Evolutionary conservation across 2,888 invertebrate genomes (phyloP), one percentile per base, ranked within the genome.

Genomic region (Pocota personata): DNA sequence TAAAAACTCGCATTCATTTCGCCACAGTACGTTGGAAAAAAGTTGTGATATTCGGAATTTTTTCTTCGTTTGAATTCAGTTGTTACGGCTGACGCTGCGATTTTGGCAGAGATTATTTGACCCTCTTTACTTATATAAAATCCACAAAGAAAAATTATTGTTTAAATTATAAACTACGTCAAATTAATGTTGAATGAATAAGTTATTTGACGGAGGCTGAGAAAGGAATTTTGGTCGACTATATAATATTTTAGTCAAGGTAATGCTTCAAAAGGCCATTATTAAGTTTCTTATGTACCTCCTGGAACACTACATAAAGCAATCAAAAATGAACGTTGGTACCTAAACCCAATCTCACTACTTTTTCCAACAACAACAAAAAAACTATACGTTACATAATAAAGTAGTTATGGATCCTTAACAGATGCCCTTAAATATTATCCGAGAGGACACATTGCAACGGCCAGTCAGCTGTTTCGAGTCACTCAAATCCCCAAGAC

Each of bases 121-220:
- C 43, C 32, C 43, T 30, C 30, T 30, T 30, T 60, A 37, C 30
- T 48, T n/a, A 27, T 30, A 27, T 21, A 58, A 46, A 73, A 50
- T 24, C 8, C 46, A 35, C 35, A 52, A 48, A 30, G 46, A 64
- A 30, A 57, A 66, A 60, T 77, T 77, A 71, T 79, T 71, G 55
- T 62, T 71, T 64, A 71, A 72, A 72, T 79, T 55, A 64, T 72
- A 79, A 79, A 64, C 57, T 64, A 43, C 72, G 72, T 79, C 79
- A 79, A 79, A 72, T 66, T 79, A 72, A 79, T 66, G 64, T 66
- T 72, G 62, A 66, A 72, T 62, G 72, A 35, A 78, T 71, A 71
- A 78, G 60, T 40, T 60, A 50, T 60, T 40, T 52, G 52, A 62
- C 50, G 43, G 30, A 50, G 37, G 37, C n/a, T n/a, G n/a, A n/a